phyloP scores from a whole-genome alignment of 2,888 invertebrate genomes.

The Lepidochrysops patricia region DNA sequence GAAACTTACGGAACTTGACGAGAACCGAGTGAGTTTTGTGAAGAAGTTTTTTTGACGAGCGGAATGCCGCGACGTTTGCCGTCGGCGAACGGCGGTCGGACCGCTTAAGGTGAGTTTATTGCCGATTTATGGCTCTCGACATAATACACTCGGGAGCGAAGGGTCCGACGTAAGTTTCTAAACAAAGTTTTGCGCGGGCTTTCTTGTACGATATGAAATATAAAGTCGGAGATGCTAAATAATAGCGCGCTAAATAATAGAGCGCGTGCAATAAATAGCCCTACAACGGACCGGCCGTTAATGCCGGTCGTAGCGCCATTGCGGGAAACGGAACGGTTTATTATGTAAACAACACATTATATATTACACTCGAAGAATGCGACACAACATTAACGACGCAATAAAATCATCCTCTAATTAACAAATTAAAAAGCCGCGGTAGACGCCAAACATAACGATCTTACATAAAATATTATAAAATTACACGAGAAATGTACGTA shows the following conservation, averaged over 20 bases:
- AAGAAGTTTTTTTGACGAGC: constrained; percentile 58
- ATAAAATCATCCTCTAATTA: background rate
- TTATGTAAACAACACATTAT: constrained; percentile 9
- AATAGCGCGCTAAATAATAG: too few relatives aligned
- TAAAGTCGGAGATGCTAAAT: constrained; percentile 18
- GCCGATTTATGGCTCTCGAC: constrained; percentile 65
- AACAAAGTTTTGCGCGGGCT: constrained; percentile 58
- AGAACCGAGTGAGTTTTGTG: constrained; percentile 65
- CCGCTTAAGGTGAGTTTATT: constrained; percentile 72
- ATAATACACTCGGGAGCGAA: constrained; percentile 42
- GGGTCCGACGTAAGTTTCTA: constrained; percentile 45
- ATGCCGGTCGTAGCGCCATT: background rate
- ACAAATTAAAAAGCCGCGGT: background rate
- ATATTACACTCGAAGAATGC: background rate
- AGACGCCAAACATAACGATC: background rate
- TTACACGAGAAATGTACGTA: background rate
- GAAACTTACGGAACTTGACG: constrained; percentile 51
- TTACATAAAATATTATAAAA: background rate
- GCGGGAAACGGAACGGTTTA: background rate
- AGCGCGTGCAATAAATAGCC: constrained; percentile 28
- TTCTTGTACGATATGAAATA: constrained; percentile 24
- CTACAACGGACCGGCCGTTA: constrained; percentile 20
- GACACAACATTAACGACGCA: background rate
- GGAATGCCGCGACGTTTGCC: constrained; percentile 65
- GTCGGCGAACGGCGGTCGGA: constrained; percentile 62